These are phyloP conservation scores for Taphrorychus bicolor DNA, from an alignment of 2,888 invertebrate genomes.

Conservation along the genomic window DNA sequence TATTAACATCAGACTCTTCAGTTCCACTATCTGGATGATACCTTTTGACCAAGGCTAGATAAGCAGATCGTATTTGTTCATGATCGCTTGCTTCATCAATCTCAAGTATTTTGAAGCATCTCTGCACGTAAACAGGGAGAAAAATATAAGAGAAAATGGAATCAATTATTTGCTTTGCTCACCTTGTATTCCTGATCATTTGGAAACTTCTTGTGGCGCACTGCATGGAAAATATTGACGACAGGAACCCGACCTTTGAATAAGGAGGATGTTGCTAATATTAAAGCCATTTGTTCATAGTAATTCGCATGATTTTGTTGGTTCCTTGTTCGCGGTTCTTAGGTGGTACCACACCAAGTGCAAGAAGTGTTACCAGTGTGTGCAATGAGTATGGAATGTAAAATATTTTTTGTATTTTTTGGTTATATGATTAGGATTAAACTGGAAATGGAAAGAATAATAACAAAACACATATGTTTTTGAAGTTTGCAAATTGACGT, in stretches of 20 bases:
- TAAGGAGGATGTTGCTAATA: slow-evolving; percentile 15
- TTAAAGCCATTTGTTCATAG: slow-evolving; percentile 29
- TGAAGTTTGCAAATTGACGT: neutral
- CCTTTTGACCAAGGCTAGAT: slow-evolving; percentile 77
- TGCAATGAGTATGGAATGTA: no score
- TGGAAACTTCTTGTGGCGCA: slow-evolving; percentile 37
- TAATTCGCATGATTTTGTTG: neutral
- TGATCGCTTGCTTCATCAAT: slow-evolving; percentile 74
- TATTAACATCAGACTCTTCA: slow-evolving; percentile 72
- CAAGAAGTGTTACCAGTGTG: neutral
- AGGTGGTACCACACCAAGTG: neutral
- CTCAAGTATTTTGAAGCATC: slow-evolving; percentile 68
- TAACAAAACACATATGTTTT: slow-evolving; percentile 14
- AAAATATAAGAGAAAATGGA: no score
- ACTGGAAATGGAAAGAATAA: no score
- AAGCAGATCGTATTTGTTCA: slow-evolving; percentile 74
- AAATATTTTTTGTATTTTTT: neutral
- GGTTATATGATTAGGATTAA: no score
- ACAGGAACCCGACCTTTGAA: neutral
- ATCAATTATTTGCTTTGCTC: neutral
- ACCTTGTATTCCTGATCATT: slow-evolving; percentile 43
- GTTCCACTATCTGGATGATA: slow-evolving; percentile 86
- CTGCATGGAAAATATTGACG: slow-evolving; percentile 22
- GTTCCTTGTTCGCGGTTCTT: neutral
- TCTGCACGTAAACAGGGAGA: slow-evolving; percentile 12